Evolutionary conservation across 2,113 vertebrate genomes (phyloP).

Genomic region (Mystacornis crossleyi): DNA sequence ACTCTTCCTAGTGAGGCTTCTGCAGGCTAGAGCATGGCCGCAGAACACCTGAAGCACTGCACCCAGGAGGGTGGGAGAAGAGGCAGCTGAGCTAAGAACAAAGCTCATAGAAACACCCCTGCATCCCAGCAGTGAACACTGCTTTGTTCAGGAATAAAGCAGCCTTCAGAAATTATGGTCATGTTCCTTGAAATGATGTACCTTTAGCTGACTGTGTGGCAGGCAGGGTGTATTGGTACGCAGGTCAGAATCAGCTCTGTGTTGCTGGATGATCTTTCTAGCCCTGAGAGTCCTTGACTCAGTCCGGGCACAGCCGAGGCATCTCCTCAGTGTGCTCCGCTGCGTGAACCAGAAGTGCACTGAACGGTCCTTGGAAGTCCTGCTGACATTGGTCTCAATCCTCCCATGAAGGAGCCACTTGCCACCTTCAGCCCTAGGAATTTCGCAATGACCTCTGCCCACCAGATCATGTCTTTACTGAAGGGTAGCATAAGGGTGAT

Average conservation of each 20-base stretch:
- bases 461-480: neutral
- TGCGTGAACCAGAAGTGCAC: fast-evolving
- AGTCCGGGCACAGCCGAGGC: neutral
- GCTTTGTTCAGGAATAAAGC: neutral
- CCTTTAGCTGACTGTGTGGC: neutral
- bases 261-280: neutral
- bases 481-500: neutral
- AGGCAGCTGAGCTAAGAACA: neutral
- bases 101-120: neutral
- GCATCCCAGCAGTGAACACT: fast-evolving
- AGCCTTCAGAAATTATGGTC: neutral
- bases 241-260: neutral
- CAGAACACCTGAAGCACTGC: neutral
- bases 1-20: neutral
- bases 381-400: neutral
- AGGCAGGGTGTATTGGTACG: neutral
- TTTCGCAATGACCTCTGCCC: neutral
- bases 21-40: neutral
- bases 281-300: fast-evolving
- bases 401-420: neutral
- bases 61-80: neutral
- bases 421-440: neutral
- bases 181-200: fast-evolving
- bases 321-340: neutral
- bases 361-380: neutral